Evolutionary conservation across 92 coral and sea anemone species (phyloP), one percentile per base, ranked within the genome.

Genomic region (Paramuricea clavata): DNA sequence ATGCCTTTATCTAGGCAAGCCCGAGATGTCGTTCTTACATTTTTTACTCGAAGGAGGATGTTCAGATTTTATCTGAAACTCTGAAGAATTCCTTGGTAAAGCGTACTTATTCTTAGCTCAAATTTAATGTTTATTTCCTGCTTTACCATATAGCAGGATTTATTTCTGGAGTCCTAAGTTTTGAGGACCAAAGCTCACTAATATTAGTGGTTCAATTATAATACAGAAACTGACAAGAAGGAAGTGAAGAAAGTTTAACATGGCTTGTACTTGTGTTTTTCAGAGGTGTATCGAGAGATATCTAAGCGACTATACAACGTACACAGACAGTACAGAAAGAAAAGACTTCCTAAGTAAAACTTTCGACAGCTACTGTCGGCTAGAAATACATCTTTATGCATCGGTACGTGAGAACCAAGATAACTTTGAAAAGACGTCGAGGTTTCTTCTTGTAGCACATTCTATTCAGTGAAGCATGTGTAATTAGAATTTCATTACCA

Each of bases 361-460:
- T 13, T 90, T 96, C 52, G 87, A 91, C 35, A 72, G 89, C 25
- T 93, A 88, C 82, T 96, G 93, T 62, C 94, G 90, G 62, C 74
- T 91, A n/a, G 78, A 92, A 42, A 94, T 96, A 73, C 98, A 96
- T 69, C 87, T 96, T 22, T 93, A 89, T 62, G 87, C 88, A 82
- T 74, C 86, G 93, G 98, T 96, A 93, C 74, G 83, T 15, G 13
- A 25, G 32, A n/a, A 69, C n/a, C n/a, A n/a, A n/a, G n/a, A n/a
- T n/a, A n/a, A n/a, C n/a, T n/a, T n/a, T n/a, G n/a, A n/a, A n/a
- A n/a, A n/a, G n/a, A n/a, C n/a, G n/a, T n/a, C n/a, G n/a, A n/a
- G n/a, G n/a, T n/a, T n/a, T n/a, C n/a, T 31, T 16, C 12, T 32
- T 32, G 77, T 32, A 16, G 0, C 35, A 33, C 23, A 5, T 71